phyloP scores from a whole-genome alignment of 2,888 invertebrate species.

The Melieria picta region DNA sequence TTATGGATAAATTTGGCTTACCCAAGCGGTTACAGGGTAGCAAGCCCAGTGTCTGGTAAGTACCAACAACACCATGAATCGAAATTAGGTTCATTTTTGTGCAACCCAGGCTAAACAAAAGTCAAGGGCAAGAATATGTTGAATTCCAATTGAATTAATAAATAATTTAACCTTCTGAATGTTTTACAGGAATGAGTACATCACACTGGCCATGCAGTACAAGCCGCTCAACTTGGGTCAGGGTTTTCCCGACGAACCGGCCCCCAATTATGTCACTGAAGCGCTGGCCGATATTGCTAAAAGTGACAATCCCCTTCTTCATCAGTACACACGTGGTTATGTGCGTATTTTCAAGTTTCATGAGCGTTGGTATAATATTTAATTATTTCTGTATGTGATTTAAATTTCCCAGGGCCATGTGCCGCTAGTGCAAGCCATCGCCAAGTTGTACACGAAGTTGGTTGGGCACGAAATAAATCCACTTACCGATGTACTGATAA shows the following conservation, averaged over 20 bases:
- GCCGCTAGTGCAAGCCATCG: constrained; percentile 83
- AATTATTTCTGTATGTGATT: background rate
- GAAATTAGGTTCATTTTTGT: background rate
- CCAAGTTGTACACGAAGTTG: constrained; percentile 85
- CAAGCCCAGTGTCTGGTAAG: constrained; percentile 63
- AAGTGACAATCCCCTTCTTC: constrained; percentile 77
- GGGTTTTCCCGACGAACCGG: constrained; percentile 93
- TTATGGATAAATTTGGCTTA: constrained; percentile 63
- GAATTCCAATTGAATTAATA: too few relatives aligned
- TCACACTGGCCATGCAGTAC: constrained; percentile 80
- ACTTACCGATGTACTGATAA: constrained; percentile 86
- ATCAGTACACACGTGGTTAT: constrained; percentile 95
- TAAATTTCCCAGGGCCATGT: constrained; percentile 81
- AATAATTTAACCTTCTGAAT: too few relatives aligned
- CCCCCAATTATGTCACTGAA: constrained; percentile 84
- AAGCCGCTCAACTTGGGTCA: constrained; percentile 94
- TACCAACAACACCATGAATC: constrained; percentile 20
- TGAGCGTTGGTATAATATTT: background rate
- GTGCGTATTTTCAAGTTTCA: constrained; percentile 70
- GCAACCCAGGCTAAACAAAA: background rate
- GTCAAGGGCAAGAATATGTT: background rate
- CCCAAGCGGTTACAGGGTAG: constrained; percentile 64
- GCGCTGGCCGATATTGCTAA: constrained; percentile 76
- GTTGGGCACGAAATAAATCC: constrained; percentile 83
- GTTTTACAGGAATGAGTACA: constrained; percentile 86